Evolutionary conservation across 2,888 invertebrate species (phyloP), one percentile per base, ranked within the genome.

Genomic region (Nomada hirtipes): DNA sequence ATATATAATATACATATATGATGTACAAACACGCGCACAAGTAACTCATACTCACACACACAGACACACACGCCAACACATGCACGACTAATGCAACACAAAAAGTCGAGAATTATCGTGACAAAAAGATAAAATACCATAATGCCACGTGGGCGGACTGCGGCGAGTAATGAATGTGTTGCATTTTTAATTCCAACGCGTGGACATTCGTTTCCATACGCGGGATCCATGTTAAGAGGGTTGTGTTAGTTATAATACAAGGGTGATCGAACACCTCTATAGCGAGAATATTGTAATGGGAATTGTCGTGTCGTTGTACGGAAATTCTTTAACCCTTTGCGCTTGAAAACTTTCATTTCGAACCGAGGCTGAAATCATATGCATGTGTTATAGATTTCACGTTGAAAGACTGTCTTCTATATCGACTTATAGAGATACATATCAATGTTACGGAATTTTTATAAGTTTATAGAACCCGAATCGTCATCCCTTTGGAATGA

Each of bases 81-180:
- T 77, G 78, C 83, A 83, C 76, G 44, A 63, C n/a, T 79, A 82
- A 83, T 64, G 83, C 76, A 75, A 83, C 68, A 63, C 61, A 55
- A 20, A 50, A 70, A 26, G 29, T 75, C 36, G 15, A 26, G 23
- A 61, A 61, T 83, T 72, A 61, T 75, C 63, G 50, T 84, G 75
- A 78, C 52, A 76, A 72, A 29, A 47, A 47, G 3, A 36, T 36
- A 36, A 15, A 47, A 75, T 61, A 78, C 53, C 57, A 65, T 61
- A 57, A 36, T 50, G 67, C 88, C 77, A 87, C 87, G 85, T 86
- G 82, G 85, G 76, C 87, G 71, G 77, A 74, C 59, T 76, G 29
- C 76, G 85, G 85, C 86, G 87, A 86, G 82, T 77, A 67, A 79
- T 42, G 75, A 82, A 75, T 78, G 36, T 18, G 26, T 81, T 74